Percentiles rank a stretch among this genome's conserved stretches.
phyloP scores from a whole-genome alignment of 2,888 invertebrate genomes.

The Oxycera nigricornis region DNA sequence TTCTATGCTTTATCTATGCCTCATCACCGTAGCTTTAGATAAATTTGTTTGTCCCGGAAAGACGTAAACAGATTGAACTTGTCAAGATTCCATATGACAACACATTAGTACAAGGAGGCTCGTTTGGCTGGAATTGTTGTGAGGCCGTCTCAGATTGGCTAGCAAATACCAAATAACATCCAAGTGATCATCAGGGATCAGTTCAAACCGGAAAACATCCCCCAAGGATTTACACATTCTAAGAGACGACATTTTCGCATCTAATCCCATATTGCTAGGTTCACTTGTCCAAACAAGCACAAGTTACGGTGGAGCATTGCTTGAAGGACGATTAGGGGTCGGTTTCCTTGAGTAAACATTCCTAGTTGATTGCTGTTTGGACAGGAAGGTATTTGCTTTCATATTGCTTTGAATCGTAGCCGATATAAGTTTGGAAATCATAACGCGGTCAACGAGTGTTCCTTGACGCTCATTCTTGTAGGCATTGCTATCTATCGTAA shows the following conservation, averaged over 20 bases:
- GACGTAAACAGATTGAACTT: slow-evolving; percentile 27
- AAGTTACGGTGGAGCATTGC: background rate
- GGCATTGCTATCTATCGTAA: background rate
- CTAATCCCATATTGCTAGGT: background rate
- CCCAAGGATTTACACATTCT: slow-evolving; percentile 15
- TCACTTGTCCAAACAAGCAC: slow-evolving; percentile 1
- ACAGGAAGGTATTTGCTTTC: background rate
- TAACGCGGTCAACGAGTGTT: background rate
- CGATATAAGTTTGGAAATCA: background rate
- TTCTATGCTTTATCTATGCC: background rate
- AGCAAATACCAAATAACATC: background rate
- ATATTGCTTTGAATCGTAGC: background rate
- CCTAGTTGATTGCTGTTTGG: slow-evolving; percentile 24
- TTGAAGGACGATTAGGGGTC: background rate
- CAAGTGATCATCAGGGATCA: slow-evolving; percentile 14
- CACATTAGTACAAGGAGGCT: slow-evolving; percentile 13
- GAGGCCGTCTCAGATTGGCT: background rate
- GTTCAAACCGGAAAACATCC: background rate
- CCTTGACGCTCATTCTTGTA: background rate
- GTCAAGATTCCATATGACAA: slow-evolving; percentile 12
- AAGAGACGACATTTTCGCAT: background rate
- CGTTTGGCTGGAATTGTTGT: background rate
- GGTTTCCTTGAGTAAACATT: slow-evolving; percentile 21
- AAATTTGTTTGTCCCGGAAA: slow-evolving; percentile 23
- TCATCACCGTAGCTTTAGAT: background rate